Evolutionary conservation across 2,113 vertebrate genomes (phyloP), one percentile per base, ranked within the genome.

Genomic region (Sphaerodactylus townsendi): DNA sequence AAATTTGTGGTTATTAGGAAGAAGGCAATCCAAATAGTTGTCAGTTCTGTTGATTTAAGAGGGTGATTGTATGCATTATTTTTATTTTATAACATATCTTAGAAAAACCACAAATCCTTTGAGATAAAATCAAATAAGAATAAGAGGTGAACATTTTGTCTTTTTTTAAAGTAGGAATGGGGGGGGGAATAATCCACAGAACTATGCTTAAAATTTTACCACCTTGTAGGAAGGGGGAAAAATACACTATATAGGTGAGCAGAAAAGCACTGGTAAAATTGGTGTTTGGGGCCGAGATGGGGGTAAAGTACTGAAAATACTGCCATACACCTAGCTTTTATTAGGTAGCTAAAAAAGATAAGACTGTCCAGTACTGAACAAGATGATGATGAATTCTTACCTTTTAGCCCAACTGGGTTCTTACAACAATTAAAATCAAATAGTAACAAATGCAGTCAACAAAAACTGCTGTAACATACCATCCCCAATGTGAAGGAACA

Each of bases 31-130:
- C 66, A 33, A 86, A 89, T 75, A 30, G 68, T 66, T 85, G 68
- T 69, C 59, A 86, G 37, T 73, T 64, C 74, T 92, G 91, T 88
- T 90, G 89, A 93, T 78, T 93, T 85, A 50, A 81, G 87, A 86
- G 56, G 50, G 53, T 88, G 66, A 87, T 69, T 82, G 28, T 66
- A 44, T 1, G 5, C 59, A 28, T 4, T 78, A 48, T 87, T 86
- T 21, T 56, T 37, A 33, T 75, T 85, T 46, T 77, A 11, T 72
- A 86, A 5, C 85, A 82, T 87, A 56, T 87, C 74, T 50, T 5
- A 37, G 75, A 90, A 89, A 86, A 80, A 35, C 0, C 33, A 84
- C 4, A 48, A 59, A 28, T 0, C 0, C 73, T 11, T 65, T n/a
- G 21, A 87, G 41, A 83, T 66, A 65, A 72, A 4, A 4, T 46